Conservation (phyloP, 2,113 vertebrate genomes). For the Xiphophorus hellerii region DNA sequence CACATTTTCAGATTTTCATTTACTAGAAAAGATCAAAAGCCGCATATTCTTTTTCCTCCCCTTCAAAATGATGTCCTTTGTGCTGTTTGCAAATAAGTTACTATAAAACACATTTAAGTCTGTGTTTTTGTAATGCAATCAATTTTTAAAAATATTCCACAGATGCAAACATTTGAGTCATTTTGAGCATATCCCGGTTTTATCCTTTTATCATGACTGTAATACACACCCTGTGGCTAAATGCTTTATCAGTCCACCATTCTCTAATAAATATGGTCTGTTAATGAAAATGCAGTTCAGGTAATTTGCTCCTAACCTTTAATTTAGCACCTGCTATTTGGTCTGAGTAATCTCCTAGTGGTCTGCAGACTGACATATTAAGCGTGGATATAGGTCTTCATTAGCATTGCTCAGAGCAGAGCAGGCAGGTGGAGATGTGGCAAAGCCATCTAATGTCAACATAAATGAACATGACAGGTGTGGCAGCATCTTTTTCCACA, state of each 20-base stretch:
- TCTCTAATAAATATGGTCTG: background rate
- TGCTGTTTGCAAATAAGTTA: no score
- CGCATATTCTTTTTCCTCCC: no score
- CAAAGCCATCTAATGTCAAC: conserved; percentile 20
- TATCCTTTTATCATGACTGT: background rate
- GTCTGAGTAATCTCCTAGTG: background rate
- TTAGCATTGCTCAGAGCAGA: background rate
- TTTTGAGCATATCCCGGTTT: background rate
- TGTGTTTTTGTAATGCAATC: no score
- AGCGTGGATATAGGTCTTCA: conserved; percentile 6
- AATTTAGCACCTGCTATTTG: conserved; percentile 14
- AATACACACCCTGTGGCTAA: background rate
- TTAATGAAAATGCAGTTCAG: background rate
- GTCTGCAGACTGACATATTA: conserved; percentile 6
- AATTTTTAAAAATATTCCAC: background rate
- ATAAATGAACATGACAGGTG: conserved; percentile 37
- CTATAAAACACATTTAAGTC: no score
- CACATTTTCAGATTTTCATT: no score
- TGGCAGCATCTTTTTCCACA: conserved; percentile 13
- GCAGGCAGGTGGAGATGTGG: conserved; percentile 11
- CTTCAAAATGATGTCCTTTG: no score
- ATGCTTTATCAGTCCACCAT: background rate
- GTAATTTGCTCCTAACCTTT: background rate
- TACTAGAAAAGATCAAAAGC: no score
- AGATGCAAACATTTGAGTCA: background rate